Percentiles rank a stretch among this genome's conserved stretches.
Evolutionary conservation across 1,140 invertebrate species (phyloP).

Genomic region (Chlorops oryzae): DNA sequence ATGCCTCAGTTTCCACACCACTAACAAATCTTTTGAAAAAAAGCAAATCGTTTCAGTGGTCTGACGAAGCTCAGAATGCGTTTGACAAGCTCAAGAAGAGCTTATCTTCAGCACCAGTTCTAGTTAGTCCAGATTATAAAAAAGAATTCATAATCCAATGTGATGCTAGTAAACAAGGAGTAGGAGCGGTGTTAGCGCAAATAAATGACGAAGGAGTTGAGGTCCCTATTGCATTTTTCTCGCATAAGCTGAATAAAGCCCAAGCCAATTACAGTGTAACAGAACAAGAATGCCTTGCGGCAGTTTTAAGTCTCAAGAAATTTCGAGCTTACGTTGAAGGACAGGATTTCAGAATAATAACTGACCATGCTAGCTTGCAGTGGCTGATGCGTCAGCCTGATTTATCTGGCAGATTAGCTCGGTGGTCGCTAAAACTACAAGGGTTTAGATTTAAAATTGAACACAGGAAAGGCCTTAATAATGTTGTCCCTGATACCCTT

Average conservation of each 20-base stretch:
- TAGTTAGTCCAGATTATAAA: slow-evolving; percentile 24
- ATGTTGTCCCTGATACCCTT: slow-evolving; percentile 39
- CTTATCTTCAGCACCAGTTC: slow-evolving; percentile 15
- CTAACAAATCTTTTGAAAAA: slow-evolving; percentile 18
- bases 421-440: slow-evolving; percentile 31
- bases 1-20: slow-evolving; percentile 27
- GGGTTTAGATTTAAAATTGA: slow-evolving; percentile 31
- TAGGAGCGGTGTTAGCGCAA: slow-evolving; percentile 28
- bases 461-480: slow-evolving; percentile 40
- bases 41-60: not conserved
- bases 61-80: not conserved
- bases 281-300: slow-evolving; percentile 47
- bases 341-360: slow-evolving; percentile 38
- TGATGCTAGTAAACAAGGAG: slow-evolving; percentile 9
- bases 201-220: slow-evolving; percentile 29
- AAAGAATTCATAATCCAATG: slow-evolving; percentile 17
- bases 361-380: slow-evolving; percentile 26
- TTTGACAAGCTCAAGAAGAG: slow-evolving; percentile 21
- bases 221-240: slow-evolving; percentile 14
- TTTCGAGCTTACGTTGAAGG: slow-evolving; percentile 48
- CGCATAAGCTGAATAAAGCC: slow-evolving; percentile 12
- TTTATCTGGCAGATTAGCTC: slow-evolving; percentile 27
- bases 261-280: slow-evolving; percentile 26
- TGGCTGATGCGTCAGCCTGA: slow-evolving; percentile 28
- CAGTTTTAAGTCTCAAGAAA: slow-evolving; percentile 45